phyloP scores from a whole-genome alignment of 1,140 invertebrate species.

The Macrobrachium nipponense region DNA sequence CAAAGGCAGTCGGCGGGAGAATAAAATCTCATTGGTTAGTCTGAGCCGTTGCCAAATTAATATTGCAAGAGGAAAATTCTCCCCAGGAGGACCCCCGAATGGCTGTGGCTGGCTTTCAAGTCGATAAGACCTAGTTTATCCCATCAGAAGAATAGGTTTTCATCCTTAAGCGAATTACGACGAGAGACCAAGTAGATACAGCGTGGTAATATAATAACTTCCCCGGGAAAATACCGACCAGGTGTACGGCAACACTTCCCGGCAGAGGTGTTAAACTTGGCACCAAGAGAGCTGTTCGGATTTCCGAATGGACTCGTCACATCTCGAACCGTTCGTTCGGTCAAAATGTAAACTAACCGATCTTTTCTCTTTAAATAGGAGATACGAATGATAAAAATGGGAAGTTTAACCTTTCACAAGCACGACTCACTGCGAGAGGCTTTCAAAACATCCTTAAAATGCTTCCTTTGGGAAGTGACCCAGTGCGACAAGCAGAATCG shows the following conservation, averaged over 20 bases:
- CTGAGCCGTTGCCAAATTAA: neutral
- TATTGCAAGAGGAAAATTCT: neutral
- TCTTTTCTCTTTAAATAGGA: neutral
- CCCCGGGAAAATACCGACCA: constrained; percentile 5
- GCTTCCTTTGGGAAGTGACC: too few species aligned
- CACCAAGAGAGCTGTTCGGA: constrained; percentile 16
- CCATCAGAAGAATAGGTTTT: too few species aligned
- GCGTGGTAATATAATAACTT: neutral
- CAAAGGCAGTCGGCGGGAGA: constrained; percentile 5
- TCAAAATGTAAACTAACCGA: neutral
- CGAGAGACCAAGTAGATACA: too few species aligned
- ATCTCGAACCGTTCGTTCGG: neutral
- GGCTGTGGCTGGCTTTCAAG: too few species aligned
- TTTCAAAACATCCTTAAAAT: too few species aligned
- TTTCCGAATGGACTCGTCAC: neutral
- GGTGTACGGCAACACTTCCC: constrained; percentile 23
- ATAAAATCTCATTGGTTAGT: constrained; percentile 34
- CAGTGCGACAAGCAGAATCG: too few species aligned
- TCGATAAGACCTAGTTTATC: too few species aligned
- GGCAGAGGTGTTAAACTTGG: constrained; percentile 38
- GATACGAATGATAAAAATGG: too few species aligned
- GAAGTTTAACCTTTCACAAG: too few species aligned
- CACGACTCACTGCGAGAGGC: too few species aligned
- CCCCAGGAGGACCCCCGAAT: too few species aligned
- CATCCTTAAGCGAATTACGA: too few species aligned